Percentiles rank a stretch among this genome's conserved stretches.
Conservation (phyloP, 1,140 invertebrate genomes). For the silkworm (Bombyx mori) region ASM3026992v2 NC_085110.1:18219501-18220000, state of each 20-base stretch:
- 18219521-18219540: conserved; percentile 39
- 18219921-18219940: neutral
- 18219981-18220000: too few species aligned
- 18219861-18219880: neutral
- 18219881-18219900: conserved; percentile 13
- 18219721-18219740: too few species aligned
- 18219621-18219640: too few species aligned
- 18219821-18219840: conserved; percentile 13
- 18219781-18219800: conserved; percentile 12
- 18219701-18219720: too few species aligned
- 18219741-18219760: conserved; percentile 12
- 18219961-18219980: too few species aligned
- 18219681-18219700: too few species aligned
- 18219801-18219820: conserved; percentile 10
- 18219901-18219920: conserved; percentile 12
- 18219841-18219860: conserved; percentile 9
- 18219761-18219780: conserved; percentile 30
- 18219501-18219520: conserved; percentile 33
- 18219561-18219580: neutral
- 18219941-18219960: too few species aligned
- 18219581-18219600: neutral
- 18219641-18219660: neutral
- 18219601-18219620: neutral
- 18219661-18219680: too few species aligned
- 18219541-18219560: conserved; percentile 22